These are phyloP conservation scores for Leptopterna dolabrata DNA, from an alignment of 2,888 invertebrate genomes.

Conservation along the genomic window DNA sequence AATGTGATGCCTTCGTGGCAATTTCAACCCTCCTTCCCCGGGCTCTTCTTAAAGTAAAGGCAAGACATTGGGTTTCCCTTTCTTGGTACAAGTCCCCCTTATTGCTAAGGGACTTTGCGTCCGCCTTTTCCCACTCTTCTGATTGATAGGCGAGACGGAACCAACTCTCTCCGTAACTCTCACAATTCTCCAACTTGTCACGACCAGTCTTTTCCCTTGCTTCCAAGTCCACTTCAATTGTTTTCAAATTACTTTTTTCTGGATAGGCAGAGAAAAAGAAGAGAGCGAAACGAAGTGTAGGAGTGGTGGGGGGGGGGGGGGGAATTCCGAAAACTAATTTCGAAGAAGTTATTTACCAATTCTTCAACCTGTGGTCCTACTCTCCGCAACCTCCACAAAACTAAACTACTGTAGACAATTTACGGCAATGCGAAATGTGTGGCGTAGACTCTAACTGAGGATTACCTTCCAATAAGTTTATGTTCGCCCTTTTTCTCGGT, in stretches of 20 bases:
- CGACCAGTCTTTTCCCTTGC: constrained; percentile 10
- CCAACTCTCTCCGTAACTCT: constrained; percentile 30
- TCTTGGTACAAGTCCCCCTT: constrained; percentile 22
- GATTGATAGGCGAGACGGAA: constrained; percentile 47
- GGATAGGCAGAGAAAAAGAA: constrained; percentile 3
- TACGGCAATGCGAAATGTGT: too few relatives aligned
- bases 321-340: constrained; percentile 6
- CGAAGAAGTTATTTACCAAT: constrained; percentile 4
- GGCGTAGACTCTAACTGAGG: too few relatives aligned
- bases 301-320: background rate
- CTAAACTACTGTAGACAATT: too few relatives aligned
- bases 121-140: constrained; percentile 34
- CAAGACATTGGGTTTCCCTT: constrained; percentile 49
- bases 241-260: constrained; percentile 26
- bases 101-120: constrained; percentile 32
- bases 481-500: too few relatives aligned
- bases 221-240: constrained; percentile 43
- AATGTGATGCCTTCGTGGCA: constrained; percentile 51
- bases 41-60: constrained; percentile 43
- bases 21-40: constrained; percentile 24
- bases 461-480: too few relatives aligned
- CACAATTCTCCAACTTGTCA: constrained; percentile 51
- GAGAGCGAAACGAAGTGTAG: background rate
- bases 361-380: background rate
- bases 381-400: background rate